phyloP scores from a whole-genome alignment of 2,888 invertebrate species.

The Scaptomyza polygonia region DNA sequence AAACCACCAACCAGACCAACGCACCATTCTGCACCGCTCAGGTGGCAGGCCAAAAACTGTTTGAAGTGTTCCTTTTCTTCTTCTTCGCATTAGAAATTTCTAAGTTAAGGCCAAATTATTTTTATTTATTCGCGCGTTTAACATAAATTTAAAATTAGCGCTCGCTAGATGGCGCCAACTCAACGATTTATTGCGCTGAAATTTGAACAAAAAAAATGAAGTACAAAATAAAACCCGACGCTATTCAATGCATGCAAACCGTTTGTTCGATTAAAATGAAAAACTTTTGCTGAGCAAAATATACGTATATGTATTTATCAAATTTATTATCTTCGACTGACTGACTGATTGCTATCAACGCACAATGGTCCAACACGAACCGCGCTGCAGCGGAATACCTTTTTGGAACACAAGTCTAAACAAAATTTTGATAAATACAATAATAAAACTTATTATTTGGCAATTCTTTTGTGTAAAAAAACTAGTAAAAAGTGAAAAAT shows the following conservation, averaged over 20 bases:
- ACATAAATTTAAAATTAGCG: slow-evolving; percentile 52
- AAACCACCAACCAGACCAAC: slow-evolving; percentile 2
- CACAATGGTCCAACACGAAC: too few relatives aligned
- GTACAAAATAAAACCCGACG: too few relatives aligned
- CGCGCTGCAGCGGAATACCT: too few relatives aligned
- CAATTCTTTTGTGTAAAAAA: too few relatives aligned
- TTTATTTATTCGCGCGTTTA: slow-evolving; percentile 80
- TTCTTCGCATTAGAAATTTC: neutral
- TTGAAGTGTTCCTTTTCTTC: slow-evolving; percentile 57
- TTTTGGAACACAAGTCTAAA: too few relatives aligned
- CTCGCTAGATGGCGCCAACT: slow-evolving; percentile 61
- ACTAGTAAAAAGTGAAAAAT: too few relatives aligned
- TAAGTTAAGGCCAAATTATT: slow-evolving; percentile 64
- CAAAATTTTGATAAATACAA: too few relatives aligned
- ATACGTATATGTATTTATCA: too few relatives aligned
- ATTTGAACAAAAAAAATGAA: slow-evolving; percentile 21
- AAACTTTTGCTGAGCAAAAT: neutral
- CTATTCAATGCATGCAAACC: slow-evolving; percentile 3
- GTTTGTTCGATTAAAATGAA: slow-evolving; percentile 1
- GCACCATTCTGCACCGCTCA: slow-evolving; percentile 29
- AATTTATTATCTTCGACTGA: too few relatives aligned
- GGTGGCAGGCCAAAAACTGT: slow-evolving; percentile 64
- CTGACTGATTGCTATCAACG: neutral
- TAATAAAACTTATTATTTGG: too few relatives aligned
- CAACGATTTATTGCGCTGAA: slow-evolving; percentile 40